phyloP scores from a whole-genome alignment of 2,113 vertebrate species.

The Marmota monax region DNA sequence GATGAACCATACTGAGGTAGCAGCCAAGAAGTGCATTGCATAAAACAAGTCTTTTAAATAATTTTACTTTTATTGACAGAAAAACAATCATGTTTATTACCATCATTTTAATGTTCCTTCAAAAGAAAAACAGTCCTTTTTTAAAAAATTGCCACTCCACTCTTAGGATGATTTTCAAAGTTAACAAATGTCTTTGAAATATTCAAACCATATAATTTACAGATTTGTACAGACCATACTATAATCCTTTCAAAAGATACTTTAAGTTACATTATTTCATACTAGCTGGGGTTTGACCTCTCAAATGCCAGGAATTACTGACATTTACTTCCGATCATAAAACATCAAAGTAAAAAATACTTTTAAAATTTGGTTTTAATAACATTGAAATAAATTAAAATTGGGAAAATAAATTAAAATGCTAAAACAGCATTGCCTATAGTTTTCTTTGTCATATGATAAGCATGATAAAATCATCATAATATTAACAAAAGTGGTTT shows the following conservation, averaged over 20 bases:
- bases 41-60: conserved; percentile 25
- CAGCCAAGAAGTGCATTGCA: not conserved
- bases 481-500: not conserved
- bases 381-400: not conserved
- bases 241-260: conserved; percentile 27
- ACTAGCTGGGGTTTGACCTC: conserved; percentile 70
- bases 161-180: not conserved
- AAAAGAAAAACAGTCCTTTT: not conserved
- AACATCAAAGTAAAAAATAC: conserved; percentile 78
- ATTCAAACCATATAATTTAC: not conserved
- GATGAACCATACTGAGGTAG: not conserved
- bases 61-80: not conserved
- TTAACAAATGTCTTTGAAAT: not conserved
- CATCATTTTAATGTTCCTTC: not conserved
- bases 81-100: not conserved
- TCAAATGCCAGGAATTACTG: conserved; percentile 84
- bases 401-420: conserved; percentile 70
- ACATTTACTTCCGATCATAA: conserved; percentile 86
- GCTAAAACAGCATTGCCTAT: not conserved
- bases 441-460: not conserved
- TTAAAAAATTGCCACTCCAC: not conserved
- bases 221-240: not conserved
- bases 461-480: not conserved
- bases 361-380: conserved; percentile 82
- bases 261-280: conserved; percentile 82